Evolutionary conservation across 2,888 invertebrate genomes (phyloP).

Genomic region (Orthosia gothica): DNA sequence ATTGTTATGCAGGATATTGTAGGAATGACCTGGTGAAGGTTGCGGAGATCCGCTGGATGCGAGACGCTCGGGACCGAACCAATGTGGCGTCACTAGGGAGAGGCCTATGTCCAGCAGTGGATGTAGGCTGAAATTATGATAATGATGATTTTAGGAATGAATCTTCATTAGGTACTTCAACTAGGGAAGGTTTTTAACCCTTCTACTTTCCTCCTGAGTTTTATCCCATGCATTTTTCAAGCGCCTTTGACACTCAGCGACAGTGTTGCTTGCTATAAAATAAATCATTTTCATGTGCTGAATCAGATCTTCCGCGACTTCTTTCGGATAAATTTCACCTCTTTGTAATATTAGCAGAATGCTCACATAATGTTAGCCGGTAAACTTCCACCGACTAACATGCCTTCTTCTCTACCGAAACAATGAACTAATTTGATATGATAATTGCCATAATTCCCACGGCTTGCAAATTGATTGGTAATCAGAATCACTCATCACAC

Average conservation of each 20-base stretch:
- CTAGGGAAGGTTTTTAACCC: background rate
- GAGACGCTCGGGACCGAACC: no score
- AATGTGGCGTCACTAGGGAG: no score
- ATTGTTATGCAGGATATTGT: background rate
- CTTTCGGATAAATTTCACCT: no score
- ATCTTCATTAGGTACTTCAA: background rate
- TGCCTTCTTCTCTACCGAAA: slow-evolving; percentile 5
- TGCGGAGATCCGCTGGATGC: no score
- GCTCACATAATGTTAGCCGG: background rate
- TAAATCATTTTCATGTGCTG: background rate
- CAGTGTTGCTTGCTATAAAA: background rate
- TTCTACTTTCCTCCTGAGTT: no score
- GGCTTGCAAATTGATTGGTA: slow-evolving; percentile 19
- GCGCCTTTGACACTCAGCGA: background rate
- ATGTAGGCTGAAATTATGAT: no score
- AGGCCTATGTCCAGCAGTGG: no score
- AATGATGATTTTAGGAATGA: no score
- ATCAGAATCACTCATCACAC: slow-evolving; percentile 8
- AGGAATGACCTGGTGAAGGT: background rate
- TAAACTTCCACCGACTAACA: slow-evolving; percentile 3
- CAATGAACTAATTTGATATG: slow-evolving; percentile 11
- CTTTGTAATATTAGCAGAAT: background rate
- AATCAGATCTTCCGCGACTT: no score
- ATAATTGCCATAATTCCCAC: slow-evolving; percentile 27
- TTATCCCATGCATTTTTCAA: no score